Evolutionary conservation across 2,797 vertebrate species (phyloP).

Genomic region (Pelodytes ibericus): DNA sequence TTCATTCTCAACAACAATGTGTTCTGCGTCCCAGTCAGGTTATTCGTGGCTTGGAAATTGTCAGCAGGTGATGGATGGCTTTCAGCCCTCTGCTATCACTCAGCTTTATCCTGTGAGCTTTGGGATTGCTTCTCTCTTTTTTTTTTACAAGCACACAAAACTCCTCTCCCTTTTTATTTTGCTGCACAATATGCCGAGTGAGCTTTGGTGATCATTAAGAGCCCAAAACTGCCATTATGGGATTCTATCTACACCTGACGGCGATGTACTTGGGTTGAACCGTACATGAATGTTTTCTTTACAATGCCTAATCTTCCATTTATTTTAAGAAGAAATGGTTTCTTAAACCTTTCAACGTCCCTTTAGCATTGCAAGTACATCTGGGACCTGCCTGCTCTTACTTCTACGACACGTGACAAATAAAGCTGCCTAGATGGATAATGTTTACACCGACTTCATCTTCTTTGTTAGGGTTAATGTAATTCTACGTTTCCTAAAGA

Average conservation of each 20-base stretch:
- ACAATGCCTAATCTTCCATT: conserved; percentile 28
- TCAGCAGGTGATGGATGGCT: conserved; percentile 96
- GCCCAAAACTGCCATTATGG: conserved; percentile 73
- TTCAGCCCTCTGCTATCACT: conserved; percentile 95
- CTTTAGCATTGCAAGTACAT: not conserved
- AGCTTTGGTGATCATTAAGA: conserved; percentile 72
- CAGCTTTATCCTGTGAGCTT: conserved; percentile 88
- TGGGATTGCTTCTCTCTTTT: conserved; percentile 73
- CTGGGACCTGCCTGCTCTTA: not conserved
- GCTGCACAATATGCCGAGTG: conserved; percentile 65
- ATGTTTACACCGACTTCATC: too few relatives aligned
- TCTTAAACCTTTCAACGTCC: conserved; percentile 8
- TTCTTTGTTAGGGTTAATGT: too few relatives aligned
- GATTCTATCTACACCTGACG: conserved; percentile 23
- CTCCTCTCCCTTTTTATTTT: conserved; percentile 57
- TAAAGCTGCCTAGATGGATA: too few relatives aligned
- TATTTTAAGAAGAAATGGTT: conserved; percentile 34
- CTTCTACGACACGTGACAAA: too few relatives aligned
- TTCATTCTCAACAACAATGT: conserved; percentile 81
- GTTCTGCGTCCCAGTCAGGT: conserved; percentile 81
- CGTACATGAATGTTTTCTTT: conserved; percentile 17
- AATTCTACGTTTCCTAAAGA: too few relatives aligned
- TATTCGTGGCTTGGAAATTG: conserved; percentile 89
- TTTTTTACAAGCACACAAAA: conserved; percentile 84
- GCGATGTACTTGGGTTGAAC: conserved; percentile 29